Evolutionary conservation across 1,140 invertebrate genomes (phyloP).

Genomic region (Achatina immaculata): DNA sequence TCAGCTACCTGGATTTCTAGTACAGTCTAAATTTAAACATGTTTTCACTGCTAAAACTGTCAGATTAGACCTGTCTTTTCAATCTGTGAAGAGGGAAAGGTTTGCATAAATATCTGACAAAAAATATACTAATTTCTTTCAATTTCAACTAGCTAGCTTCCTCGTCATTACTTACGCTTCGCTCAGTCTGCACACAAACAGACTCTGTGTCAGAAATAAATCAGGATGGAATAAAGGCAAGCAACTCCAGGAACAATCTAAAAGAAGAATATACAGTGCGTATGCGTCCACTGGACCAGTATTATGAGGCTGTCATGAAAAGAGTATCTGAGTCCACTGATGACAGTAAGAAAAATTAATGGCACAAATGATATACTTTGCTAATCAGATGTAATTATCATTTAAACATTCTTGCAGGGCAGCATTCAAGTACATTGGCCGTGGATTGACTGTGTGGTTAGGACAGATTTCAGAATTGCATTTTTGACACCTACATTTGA

Average conservation of each 20-base stretch:
- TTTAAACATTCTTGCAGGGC: too few species aligned
- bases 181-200: constrained; percentile 42
- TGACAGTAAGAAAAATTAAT: constrained; percentile 26
- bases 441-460: too few species aligned
- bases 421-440: too few species aligned
- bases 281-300: constrained; percentile 11
- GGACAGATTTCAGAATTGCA: too few species aligned
- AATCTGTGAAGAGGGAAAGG: too few species aligned
- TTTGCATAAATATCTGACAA: too few species aligned
- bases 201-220: neutral
- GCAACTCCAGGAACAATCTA: neutral
- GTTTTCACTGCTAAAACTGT: too few species aligned
- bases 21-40: too few species aligned
- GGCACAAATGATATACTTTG: too few species aligned
- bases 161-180: constrained; percentile 19
- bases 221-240: neutral
- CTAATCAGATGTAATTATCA: neutral
- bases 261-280: constrained; percentile 37
- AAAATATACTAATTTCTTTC: neutral
- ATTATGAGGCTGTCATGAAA: constrained; percentile 23
- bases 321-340: constrained; percentile 36
- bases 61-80: too few species aligned
- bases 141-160: constrained; percentile 25
- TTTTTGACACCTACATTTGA: too few species aligned
- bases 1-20: too few species aligned